Base-by-base conservation (phyloP, 1,140 invertebrate species). In the Papilio polyxenes region DNA sequence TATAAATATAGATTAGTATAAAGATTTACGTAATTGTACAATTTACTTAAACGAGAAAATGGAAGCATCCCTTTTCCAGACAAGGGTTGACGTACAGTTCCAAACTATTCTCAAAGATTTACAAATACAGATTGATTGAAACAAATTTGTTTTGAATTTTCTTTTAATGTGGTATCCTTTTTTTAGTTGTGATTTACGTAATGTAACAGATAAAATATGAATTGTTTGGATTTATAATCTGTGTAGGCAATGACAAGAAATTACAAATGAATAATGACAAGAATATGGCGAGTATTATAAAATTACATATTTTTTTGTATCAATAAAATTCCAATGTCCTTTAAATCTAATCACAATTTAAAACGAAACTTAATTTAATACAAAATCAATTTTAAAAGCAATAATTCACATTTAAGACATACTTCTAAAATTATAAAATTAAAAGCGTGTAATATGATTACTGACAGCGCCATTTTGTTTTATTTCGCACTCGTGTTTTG, bases 391-490 rank as follows among this genome's bases (percentile, higher is more conserved):
- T 44, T 44, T 44, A 44, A 44, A 44, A 0, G 0, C 40, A 44
- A 44, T 44, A 44, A 44, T 44, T 44, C 7, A 44, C 40, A 44
- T 44, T 44, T 44, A 44, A 6, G 4, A 44, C 4, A 44, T 44
- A 44, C 3, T 44, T 44, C 40, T 44, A 7, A 44, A 2, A 44
- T 44, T 1, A 59, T 59, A 59, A 59, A 20, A 15, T 6, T 56
- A 59, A 20, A 59, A 59, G 56, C 17, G 6, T 8, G 17, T 59
- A 17, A 59, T 20, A 17, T 31, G 23, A 65, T 65, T 65, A 65
- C 8, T 65, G 62, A 31, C 62, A 65, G 1, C 62, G 62, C 20
- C 62, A 65, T 65, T 65, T 65, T 65, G 62, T 65, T 65, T 65
- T 65, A 59, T 59, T 59, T 59, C 6, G 15, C 56, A 11, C 56